Evolutionary conservation across 1,140 invertebrate genomes (phyloP), one percentile per base, ranked within the genome.

Genomic region (Delia radicum): DNA sequence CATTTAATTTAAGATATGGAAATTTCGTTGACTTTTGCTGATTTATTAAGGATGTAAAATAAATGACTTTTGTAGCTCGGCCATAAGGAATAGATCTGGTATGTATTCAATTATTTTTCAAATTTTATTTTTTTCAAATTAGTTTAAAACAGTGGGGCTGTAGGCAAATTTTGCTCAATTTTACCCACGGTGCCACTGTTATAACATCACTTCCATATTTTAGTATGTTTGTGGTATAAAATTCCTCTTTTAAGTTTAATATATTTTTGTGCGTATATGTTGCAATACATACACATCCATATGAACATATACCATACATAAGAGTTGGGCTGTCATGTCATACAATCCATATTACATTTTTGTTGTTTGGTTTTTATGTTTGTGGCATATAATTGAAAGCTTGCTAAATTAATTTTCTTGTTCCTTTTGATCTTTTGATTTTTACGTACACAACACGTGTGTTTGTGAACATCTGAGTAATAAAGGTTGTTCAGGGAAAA

Each of bases 311-410:
- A 48, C 5, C n/a, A 55, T 15, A 15, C 1, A 55, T 18, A 55
- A 55, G 48, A 55, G 48, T 55, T 55, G 48, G 24, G 48, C 65
- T 69, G 65, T 69, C 65, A 69, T 69, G 65, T 69, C 65, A 69
- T 69, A 69, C 65, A 69, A 33, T 33, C 65, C 65, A 69, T 69
- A 69, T 69, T 33, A 37, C 65, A 69, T 67, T 69, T 18, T 69
- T 33, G 62, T 69, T 37, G 8, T 33, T 69, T 69, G n/a, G 29
- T 69, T 69, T 69, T 69, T 69, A 76, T 76, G 75, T 76, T 67
- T 76, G 73, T 76, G 72, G 75, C 75, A 65, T 76, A 74, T 74
- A 65, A 76, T 76, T 76, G 75, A 76, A 74, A 76, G 75, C 75
- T 76, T 33, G 65, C 55, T 63, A 74, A 76, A 76, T 74, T 76